Evolutionary conservation across 2,888 invertebrate genomes (phyloP).

Genomic region (Endotricha flammealis): DNA sequence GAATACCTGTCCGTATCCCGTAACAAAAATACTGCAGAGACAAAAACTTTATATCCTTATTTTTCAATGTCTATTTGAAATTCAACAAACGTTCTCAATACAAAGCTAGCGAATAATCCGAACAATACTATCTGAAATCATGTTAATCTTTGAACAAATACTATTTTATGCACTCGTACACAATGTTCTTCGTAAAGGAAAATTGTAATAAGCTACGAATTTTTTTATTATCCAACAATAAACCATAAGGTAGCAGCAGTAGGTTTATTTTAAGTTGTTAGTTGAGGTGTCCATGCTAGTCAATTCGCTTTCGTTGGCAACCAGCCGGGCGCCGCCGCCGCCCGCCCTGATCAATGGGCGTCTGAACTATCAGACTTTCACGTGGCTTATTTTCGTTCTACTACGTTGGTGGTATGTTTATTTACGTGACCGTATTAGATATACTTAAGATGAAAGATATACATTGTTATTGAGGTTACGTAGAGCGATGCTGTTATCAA

Average conservation of each 20-base stretch:
- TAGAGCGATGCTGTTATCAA: no score
- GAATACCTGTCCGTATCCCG: no score
- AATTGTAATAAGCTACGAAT: background rate
- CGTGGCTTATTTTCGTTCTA: slow-evolving; percentile 45
- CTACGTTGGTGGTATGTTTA: slow-evolving; percentile 2
- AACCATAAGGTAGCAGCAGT: slow-evolving; percentile 12
- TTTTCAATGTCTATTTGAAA: no score
- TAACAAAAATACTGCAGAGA: no score
- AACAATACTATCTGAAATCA: slow-evolving; percentile 32
- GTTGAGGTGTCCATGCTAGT: slow-evolving; percentile 27
- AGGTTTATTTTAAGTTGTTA: slow-evolving; percentile 18
- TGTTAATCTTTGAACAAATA: slow-evolving; percentile 41
- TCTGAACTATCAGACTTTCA: slow-evolving; percentile 61
- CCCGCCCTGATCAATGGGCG: slow-evolving; percentile 63
- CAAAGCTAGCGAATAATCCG: background rate
- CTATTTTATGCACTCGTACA: slow-evolving; percentile 32
- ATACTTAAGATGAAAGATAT: background rate
- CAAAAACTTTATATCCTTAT: no score
- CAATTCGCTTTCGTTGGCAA: slow-evolving; percentile 68
- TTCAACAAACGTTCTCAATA: background rate
- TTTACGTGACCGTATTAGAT: background rate
- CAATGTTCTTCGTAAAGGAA: background rate
- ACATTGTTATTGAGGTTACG: background rate
- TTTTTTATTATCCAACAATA: background rate
- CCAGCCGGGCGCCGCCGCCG: slow-evolving; percentile 36